Percentiles rank a stretch among this genome's conserved stretches.
Conservation (phyloP, 2,113 vertebrate species). For the Rhinopithecus roxellana region DNA sequence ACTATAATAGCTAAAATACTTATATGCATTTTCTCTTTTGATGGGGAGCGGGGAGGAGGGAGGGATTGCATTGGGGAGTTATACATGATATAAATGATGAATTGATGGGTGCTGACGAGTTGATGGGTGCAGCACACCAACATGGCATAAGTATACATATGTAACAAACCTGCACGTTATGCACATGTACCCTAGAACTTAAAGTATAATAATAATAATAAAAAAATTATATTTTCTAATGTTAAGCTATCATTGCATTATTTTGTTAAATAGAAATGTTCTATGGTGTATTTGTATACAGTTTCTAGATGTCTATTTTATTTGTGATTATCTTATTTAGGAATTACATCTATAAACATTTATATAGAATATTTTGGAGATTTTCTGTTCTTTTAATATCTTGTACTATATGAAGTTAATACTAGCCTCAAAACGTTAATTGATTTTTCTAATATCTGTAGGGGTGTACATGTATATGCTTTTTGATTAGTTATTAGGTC, state of each 20-base stretch:
- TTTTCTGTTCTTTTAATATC: not conserved
- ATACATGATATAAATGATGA: no score
- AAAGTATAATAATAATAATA: no score
- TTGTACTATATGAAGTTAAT: not conserved
- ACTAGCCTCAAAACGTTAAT: not conserved
- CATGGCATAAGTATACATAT: no score
- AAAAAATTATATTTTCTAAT: not conserved
- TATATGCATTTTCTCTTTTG: not conserved
- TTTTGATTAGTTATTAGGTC: no score
- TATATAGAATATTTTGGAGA: not conserved
- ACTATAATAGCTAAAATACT: not conserved
- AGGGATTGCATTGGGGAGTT: no score
- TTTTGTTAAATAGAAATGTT: not conserved
- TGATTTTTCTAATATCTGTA: not conserved
- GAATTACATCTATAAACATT: not conserved
- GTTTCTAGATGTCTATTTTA: not conserved
- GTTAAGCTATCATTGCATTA: not conserved
- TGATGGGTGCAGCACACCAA: no score
- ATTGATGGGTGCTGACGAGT: no score
- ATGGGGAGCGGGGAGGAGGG: not conserved
- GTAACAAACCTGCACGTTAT: no score
- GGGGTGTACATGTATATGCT: not conserved
- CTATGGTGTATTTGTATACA: not conserved
- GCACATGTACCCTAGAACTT: no score
- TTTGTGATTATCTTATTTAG: not conserved